phyloP scores from a whole-genome alignment of 2,113 vertebrate genomes.

The Gracilinanus agilis region DNA sequence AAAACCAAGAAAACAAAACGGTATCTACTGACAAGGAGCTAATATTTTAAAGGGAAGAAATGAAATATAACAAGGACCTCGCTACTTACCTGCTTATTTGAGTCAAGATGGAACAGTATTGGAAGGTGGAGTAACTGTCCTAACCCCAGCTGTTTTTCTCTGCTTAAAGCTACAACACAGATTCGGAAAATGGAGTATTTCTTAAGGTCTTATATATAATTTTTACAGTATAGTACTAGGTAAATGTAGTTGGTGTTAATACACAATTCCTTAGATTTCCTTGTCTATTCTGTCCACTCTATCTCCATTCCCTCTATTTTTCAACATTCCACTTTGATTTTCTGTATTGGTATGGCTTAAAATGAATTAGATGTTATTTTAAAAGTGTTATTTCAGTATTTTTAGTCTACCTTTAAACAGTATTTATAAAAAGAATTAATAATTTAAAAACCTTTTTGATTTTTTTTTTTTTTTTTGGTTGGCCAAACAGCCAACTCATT shows the following conservation, averaged over 20 bases:
- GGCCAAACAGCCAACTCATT: neutral
- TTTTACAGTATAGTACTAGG: neutral
- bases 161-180: neutral
- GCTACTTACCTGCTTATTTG: neutral
- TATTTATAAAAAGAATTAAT: neutral
- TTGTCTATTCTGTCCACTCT: neutral
- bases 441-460: neutral
- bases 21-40: neutral
- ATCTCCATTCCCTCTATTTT: neutral
- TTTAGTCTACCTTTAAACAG: neutral
- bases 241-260: neutral
- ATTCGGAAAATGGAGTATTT: neutral
- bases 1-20: neutral
- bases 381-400: neutral
- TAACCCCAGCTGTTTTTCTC: neutral
- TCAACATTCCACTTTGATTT: neutral
- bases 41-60: neutral
- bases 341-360: neutral
- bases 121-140: neutral
- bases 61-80: neutral
- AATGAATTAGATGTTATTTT: neutral
- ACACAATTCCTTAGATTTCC: neutral
- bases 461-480: neutral
- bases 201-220: neutral
- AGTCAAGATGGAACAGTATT: neutral